Evolutionary conservation across 2,888 invertebrate genomes (phyloP), one percentile per base, ranked within the genome.

Genomic region (Deilephila elpenor): DNA sequence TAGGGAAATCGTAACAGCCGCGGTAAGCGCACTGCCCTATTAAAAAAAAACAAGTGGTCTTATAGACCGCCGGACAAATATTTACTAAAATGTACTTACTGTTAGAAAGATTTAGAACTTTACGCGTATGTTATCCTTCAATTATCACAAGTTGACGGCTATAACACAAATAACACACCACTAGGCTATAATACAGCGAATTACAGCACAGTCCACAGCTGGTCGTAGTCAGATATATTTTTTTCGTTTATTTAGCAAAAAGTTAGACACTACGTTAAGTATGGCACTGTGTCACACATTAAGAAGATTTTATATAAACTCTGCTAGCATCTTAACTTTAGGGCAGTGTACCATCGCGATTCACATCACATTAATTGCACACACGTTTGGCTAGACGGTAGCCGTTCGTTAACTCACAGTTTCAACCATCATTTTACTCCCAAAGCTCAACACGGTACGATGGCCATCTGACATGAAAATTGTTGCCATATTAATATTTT

Each of bases 301-400:
- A 77, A 78, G 20, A 59, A 60, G 44, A 51, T 51, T 67, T 67
- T 67, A 67, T 64, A 8, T n/a, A 64, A 64, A 64, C 44, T 5
- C 44, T 51, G 25, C 25, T 51, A 25, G 1, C 25, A 25, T 67
- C 20, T 67, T 51, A 17, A 44, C 5, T 67, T 67, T 67, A 1
- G 51, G 25, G 25, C 67, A 17, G 56, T 25, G 56, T 44, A 79
- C 77, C 83, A 84, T 80, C 80, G 80, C 77, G 83, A 82, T 82
- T 82, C 85, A 81, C 82, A 82, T 83, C 83, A 86, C 83, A 84
- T 83, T 84, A 84, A 83, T 86, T 86, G 86, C 87, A 86, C 87
- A 87, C 83, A 84, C 84, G 82, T 73, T 79, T 81, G 77, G 53
- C 74, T 67, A 78, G 72, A 74, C 77, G 71, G 75, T 79, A 79